Evolutionary conservation across 2,888 invertebrate species (phyloP), one percentile per base, ranked within the genome.

Genomic region (Marronus borbonicus): DNA sequence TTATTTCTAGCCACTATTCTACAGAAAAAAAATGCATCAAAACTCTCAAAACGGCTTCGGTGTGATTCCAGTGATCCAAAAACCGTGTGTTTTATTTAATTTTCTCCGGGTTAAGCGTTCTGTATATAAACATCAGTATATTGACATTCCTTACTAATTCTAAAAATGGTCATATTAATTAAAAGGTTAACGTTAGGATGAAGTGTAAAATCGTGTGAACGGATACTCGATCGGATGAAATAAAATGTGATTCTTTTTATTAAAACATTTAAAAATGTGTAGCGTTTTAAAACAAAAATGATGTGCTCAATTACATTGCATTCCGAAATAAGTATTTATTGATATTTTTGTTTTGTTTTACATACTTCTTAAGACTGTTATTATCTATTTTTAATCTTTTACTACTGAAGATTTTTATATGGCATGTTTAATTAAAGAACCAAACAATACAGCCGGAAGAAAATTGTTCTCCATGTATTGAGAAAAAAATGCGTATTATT

Each of bases 251-350:
- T 74, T 62, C 24, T 74, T 74, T 44, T 62, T 60, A 62, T 58
- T 44, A 72, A 72, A 60, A 72, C 72, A 39, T 55, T 39, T 44
- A 20, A 8, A 20, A 50, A 62, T 20, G 72, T 39, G 58, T 72
- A 72, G 4, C 24, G 17, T 17, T 74, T 55, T 60, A 17, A 58
- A 70, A 52, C 1, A 24, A 50, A 68, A 50, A 68, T 68, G 60
- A 74, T 74, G 72, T 74, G 72, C 72, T 74, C 72, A 74, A 74
- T 74, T 70, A 70, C 28, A 60, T 44, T 10, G 72, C 72, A 74
- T 74, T 74, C 72, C 72, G 55, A 74, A 60, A 44, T 60, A 74
- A 39, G 72, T 74, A 60, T 70, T 70, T 58, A 44, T 44, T 44
- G 14, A 12, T 74, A 44, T 60, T 74, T 60, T 52, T 52, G 50